Percentiles rank a stretch among this genome's conserved stretches.
Evolutionary conservation across 2,113 vertebrate species (phyloP).

Genomic region (human (Homo sapiens)): DNA sequence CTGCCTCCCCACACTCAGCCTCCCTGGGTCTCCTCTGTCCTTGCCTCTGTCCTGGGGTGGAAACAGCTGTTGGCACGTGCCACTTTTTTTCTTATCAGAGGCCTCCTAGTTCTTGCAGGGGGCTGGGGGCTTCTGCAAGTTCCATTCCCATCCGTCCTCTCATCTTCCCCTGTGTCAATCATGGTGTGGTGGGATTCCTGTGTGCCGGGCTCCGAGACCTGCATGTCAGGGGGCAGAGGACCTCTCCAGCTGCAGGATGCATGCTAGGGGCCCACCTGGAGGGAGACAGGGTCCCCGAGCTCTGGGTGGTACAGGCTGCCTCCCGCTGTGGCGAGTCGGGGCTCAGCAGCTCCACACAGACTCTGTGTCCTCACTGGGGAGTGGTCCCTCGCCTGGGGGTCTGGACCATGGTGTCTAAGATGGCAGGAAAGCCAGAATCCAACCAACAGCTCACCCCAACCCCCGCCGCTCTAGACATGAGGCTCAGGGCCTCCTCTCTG

Average conservation of each 20-base stretch:
- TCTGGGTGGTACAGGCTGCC: background rate
- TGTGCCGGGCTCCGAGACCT: background rate
- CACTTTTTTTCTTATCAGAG: background rate
- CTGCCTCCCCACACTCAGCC: background rate
- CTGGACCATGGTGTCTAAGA: background rate
- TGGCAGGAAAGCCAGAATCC: too few relatives aligned
- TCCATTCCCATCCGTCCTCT: background rate
- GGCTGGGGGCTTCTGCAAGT: background rate
- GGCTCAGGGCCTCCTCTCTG: too few relatives aligned
- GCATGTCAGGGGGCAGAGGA: background rate
- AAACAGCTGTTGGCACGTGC: slow-evolving; percentile 12
- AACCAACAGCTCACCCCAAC: too few relatives aligned
- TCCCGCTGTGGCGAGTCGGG: accelerated
- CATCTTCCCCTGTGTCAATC: too few relatives aligned
- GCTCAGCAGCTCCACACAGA: accelerated
- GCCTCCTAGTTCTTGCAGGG: background rate
- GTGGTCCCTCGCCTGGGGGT: background rate
- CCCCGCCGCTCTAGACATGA: background rate
- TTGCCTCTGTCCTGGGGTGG: background rate
- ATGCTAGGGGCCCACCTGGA: background rate
- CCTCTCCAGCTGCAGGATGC: background rate
- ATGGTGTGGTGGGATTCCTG: background rate
- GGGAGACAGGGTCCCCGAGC: accelerated
- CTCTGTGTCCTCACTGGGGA: background rate
- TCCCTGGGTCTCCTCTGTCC: background rate